Conservation (phyloP, 2,888 invertebrate species). For the Caenorhabditis imperialis region DNA sequence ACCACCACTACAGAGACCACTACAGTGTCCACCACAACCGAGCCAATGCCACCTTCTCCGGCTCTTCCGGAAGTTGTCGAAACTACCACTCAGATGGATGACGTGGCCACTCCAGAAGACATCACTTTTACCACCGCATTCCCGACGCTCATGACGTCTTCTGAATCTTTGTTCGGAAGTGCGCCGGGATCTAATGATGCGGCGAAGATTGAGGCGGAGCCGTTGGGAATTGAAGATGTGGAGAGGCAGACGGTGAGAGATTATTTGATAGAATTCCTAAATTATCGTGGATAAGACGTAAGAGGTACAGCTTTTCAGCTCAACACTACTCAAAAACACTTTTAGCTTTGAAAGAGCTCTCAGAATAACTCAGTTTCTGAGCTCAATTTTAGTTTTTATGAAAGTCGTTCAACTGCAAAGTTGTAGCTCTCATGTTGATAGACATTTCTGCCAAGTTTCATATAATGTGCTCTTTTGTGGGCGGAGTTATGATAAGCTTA, state of each 20-base stretch:
- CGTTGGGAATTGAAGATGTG: conserved; percentile 18
- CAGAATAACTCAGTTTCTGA: no score
- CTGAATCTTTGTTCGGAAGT: conserved; percentile 25
- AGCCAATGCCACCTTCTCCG: conserved; percentile 23
- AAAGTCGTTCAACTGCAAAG: no score
- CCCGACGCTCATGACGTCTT: conserved; percentile 11
- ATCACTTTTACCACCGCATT: conserved; percentile 18
- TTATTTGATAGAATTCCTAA: no score
- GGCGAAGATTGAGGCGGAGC: conserved; percentile 5
- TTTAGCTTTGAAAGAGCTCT: no score
- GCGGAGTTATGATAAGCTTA: no score
- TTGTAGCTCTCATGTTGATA: no score
- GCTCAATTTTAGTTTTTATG: no score
- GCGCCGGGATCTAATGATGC: conserved; percentile 18
- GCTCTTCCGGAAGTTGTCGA: background rate
- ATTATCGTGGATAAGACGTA: background rate
- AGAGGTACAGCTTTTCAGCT: no score
- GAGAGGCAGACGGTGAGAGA: conserved; percentile 23
- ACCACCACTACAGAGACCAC: background rate
- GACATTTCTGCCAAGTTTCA: no score
- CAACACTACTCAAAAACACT: no score
- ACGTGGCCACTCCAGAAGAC: conserved; percentile 18
- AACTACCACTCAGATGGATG: conserved; percentile 4
- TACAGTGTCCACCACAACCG: conserved; percentile 14
- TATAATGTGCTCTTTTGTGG: no score